phyloP scores from a whole-genome alignment of 2,888 invertebrate species.

The Drosophila sordidula region DNA sequence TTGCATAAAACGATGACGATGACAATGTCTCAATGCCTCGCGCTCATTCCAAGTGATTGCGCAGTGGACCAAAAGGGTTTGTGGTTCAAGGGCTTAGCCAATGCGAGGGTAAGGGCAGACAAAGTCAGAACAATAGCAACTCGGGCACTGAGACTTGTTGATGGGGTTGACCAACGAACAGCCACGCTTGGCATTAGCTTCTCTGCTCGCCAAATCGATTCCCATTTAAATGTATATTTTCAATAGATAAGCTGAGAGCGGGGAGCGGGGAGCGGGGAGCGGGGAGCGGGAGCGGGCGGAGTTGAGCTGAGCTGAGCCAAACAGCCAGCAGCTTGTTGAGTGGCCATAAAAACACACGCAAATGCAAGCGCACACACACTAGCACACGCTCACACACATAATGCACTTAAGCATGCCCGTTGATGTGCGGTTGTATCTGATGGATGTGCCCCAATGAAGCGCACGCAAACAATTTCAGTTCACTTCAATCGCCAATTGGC shows the following conservation, averaged over 20 bases:
- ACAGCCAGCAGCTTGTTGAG: constrained; percentile 34
- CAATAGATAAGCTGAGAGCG: constrained; percentile 39
- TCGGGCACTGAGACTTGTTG: constrained; percentile 63
- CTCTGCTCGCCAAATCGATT: constrained; percentile 58
- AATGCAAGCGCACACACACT: constrained; percentile 1
- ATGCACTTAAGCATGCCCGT: constrained; percentile 59
- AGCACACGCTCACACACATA: constrained; percentile 42
- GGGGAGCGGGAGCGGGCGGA: background rate
- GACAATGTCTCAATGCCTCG: constrained; percentile 54
- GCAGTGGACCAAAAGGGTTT: constrained; percentile 57
- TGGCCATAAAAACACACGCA: constrained; percentile 38
- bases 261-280: too few relatives aligned
- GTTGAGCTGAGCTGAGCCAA: constrained; percentile 8
- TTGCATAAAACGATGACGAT: constrained; percentile 67
- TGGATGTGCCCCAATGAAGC: constrained; percentile 61
- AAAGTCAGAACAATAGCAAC: constrained; percentile 12
- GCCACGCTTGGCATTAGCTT: constrained; percentile 16
- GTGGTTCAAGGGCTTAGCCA: constrained; percentile 65
- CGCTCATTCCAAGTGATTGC: constrained; percentile 48
- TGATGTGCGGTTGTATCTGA: constrained; percentile 37
- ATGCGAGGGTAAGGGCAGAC: constrained; percentile 16
- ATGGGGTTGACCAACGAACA: constrained; percentile 57
- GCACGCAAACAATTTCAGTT: constrained; percentile 66
- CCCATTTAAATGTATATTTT: constrained; percentile 71
- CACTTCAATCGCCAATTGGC: constrained; percentile 46